A percentile compares a stretch with the other conserved stretches of the same genome.
These are phyloP conservation scores for Phaenicophaeus curvirostris DNA, from an alignment of 2,797 vertebrate genomes.

Conservation along the genomic window DNA sequence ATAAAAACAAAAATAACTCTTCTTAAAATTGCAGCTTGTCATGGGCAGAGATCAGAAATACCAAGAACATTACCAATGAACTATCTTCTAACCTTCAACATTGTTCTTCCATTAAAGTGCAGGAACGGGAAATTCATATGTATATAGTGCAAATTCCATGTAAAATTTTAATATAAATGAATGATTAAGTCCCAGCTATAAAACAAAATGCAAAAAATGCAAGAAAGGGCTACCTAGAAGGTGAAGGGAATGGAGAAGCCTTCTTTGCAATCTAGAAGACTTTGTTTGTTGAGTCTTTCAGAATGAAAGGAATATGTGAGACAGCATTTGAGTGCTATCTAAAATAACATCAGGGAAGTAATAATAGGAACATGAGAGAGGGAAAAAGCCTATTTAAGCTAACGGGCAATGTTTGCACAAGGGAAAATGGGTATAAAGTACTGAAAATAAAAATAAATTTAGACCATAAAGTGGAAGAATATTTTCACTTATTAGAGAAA, in stretches of 20 bases:
- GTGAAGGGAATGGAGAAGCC: background rate
- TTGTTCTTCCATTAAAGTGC: background rate
- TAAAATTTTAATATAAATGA: background rate
- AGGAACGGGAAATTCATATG: background rate
- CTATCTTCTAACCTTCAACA: background rate
- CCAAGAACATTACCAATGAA: background rate
- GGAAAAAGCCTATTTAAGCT: background rate
- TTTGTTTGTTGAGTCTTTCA: background rate
- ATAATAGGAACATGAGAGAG: background rate
- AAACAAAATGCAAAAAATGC: background rate
- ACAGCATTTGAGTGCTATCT: background rate
- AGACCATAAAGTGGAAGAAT: background rate
- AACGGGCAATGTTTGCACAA: background rate
- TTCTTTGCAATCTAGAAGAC: background rate
- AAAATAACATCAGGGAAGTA: background rate
- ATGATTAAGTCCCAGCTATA: background rate
- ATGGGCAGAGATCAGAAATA: background rate
- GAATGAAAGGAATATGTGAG: background rate
- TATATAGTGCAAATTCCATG: background rate
- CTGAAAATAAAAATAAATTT: conserved; percentile 18
- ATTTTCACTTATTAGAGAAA: background rate
- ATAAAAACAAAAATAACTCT: background rate
- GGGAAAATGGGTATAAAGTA: background rate
- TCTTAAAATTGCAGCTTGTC: background rate
- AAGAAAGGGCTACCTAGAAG: background rate